Evolutionary conservation across 2,888 invertebrate genomes (phyloP).

Genomic region (Lordiphosa fenestrarum): DNA sequence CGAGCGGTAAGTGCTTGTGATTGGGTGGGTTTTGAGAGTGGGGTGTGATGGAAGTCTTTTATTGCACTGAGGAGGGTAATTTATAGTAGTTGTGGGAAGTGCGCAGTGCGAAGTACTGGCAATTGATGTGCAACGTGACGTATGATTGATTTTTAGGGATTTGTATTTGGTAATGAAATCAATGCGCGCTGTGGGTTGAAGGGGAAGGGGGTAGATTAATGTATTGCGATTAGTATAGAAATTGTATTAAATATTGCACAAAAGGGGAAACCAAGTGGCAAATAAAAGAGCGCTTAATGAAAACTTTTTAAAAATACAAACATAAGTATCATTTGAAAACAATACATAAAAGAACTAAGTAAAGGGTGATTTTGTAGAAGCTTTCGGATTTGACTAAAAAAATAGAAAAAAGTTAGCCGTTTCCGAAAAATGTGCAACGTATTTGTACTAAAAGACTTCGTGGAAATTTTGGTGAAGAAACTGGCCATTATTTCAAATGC

Average conservation of each 20-base stretch:
- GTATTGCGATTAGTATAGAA: slow-evolving; percentile 32
- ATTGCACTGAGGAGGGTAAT: slow-evolving; percentile 16
- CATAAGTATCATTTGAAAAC: too few relatives aligned
- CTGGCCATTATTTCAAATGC: too few relatives aligned
- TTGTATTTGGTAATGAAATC: slow-evolving; percentile 33
- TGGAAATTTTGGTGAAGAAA: too few relatives aligned
- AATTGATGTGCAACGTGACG: slow-evolving; percentile 66
- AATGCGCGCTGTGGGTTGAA: slow-evolving; percentile 25
- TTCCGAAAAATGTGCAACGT: too few relatives aligned
- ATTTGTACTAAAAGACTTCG: too few relatives aligned
- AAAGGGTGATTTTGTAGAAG: too few relatives aligned
- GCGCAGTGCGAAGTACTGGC: slow-evolving; percentile 13
- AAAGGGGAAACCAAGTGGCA: not conserved
- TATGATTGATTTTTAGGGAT: slow-evolving; percentile 56
- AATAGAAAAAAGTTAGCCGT: too few relatives aligned
- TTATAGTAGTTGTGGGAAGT: slow-evolving; percentile 26
- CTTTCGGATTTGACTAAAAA: too few relatives aligned
- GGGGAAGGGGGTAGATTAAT: slow-evolving; percentile 19
- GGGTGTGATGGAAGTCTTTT: not conserved
- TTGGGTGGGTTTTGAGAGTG: not conserved
- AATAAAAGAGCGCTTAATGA: too few relatives aligned
- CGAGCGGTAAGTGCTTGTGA: slow-evolving; percentile 83
- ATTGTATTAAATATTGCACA: not conserved
- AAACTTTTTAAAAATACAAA: too few relatives aligned
- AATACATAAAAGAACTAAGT: too few relatives aligned